Base-by-base conservation (phyloP, 2,113 vertebrate genomes). In the Anser brachyrhynchus region DNA sequence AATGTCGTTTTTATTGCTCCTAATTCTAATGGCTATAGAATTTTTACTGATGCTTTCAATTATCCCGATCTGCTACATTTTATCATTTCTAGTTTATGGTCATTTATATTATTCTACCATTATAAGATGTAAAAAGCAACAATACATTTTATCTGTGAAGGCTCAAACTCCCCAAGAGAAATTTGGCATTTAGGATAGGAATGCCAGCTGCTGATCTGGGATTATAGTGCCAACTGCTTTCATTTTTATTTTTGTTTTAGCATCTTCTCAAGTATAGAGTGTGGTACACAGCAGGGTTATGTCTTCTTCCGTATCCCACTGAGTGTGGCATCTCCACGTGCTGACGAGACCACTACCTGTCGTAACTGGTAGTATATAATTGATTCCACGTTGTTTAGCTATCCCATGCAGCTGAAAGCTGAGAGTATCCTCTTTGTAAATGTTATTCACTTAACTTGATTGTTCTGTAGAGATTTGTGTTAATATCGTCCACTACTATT, bases 201-300 rank as follows among this genome's bases (percentile, higher is more conserved):
- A 93, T 93, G 76, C 33, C 87, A 87, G 89, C 69, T 93, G 64
- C 84, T 87, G 77, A 70, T 90, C 44, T 84, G 51, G 70, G 59
- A 73, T 81, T 95, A 77, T 28, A 84, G 51, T 61, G 82, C 89
- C 86, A 92, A 70, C 74, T 93, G 70, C 65, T 73, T 95, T 89
- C 0, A 0, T 8, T 89, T 85, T 84, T 84, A 46, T 54, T 90
- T 55, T 64, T 17, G 9, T 80, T 93, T 87, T 90, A 69, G 16
- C 28, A 55, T 87, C 31, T 41, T 41, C n/a, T 75, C 25, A 61
- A 52, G 37, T 57, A 35, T 31, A 37, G 37, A 84, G 43, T 33
- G 43, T 2, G 13, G 31, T 55, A 64, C 72, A 33, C 20, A 29
- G 22, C 39, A 31, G 29, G 64, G 31, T 14, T 59, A 28, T 41